Evolutionary conservation across 2,113 vertebrate genomes (phyloP), one percentile per base, ranked within the genome.

Genomic region (Bubalus kerabau): DNA sequence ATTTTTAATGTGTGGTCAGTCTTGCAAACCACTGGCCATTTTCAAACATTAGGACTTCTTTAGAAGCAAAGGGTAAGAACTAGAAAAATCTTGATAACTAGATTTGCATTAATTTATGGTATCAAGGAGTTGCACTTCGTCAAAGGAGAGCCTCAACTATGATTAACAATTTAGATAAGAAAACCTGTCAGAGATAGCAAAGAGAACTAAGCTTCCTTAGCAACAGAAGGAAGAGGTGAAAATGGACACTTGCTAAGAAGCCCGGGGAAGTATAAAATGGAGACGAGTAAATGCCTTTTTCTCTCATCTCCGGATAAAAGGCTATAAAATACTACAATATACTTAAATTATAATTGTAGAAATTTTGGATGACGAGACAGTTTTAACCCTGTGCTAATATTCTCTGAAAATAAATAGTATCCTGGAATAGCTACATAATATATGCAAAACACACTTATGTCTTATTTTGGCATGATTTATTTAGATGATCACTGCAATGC

Each of bases 11-110:
- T 5, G 36, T 83, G 23, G 28, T 19, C 56, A n/a, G 28, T 30
- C 21, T 91, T 92, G 7, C 32, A 16, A 82, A 36, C 7, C 15
- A 43, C 7, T 59, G 57, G 36, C n/a, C 12, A 57, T 60, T 95
- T 96, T 89, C 30, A 6, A 95, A 87, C 23, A 71, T 67, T 21
- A 78, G 36, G 7, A 62, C 32, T 83, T 78, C 48, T 56, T 97
- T 57, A 36, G 43, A 94, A 78, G 56, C 11, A 62, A 11, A 60
- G 60, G 24, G 46, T 82, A 93, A 80, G 14, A 93, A 93, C 32
- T 78, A 97, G 48, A 96, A 96, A 95, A 84, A 74, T 87, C n/a
- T 71, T 90, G 23, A 5, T 83, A 92, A 90, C 57, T 96, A 19
- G 24, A 84, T 97, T 92, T 97, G 30, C 24, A 84, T 90, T 26